A percentile compares a stretch with the other conserved stretches of the same genome.
Evolutionary conservation across 2,113 vertebrate genomes (phyloP).

Genomic region (Engystomops pustulosus): DNA sequence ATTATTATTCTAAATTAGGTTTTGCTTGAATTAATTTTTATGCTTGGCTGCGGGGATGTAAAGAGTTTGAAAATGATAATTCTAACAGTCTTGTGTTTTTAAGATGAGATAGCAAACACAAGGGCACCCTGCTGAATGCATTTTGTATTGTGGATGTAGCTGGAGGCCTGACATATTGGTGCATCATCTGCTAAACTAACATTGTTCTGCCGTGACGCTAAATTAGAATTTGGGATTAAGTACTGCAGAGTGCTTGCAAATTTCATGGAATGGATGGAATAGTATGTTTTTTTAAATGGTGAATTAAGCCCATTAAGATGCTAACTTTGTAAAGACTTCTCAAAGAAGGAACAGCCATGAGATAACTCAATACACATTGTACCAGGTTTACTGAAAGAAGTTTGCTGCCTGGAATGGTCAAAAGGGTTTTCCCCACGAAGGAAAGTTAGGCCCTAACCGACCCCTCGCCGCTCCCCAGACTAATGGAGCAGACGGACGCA

Average conservation of each 20-base stretch:
- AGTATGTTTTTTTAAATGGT: neutral
- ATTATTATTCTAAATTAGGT: constrained; percentile 78
- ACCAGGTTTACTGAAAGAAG: too few species aligned
- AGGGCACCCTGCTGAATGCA: constrained; percentile 47
- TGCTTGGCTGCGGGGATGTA: constrained; percentile 68
- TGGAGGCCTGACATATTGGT: constrained; percentile 52
- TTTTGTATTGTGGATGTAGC: constrained; percentile 60
- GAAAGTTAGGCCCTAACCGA: too few species aligned
- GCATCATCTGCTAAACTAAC: constrained; percentile 55
- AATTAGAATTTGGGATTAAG: constrained; percentile 60
- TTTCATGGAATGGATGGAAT: neutral
- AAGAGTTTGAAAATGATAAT: constrained; percentile 70
- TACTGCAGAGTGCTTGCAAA: constrained; percentile 4
- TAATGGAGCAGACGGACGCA: too few species aligned
- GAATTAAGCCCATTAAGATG: neutral
- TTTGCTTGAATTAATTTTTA: constrained; percentile 74
- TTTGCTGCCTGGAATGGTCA: too few species aligned
- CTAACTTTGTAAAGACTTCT: neutral
- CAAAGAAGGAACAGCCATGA: too few species aligned
- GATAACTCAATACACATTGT: too few species aligned
- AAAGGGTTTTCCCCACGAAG: too few species aligned
- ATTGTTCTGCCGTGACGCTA: constrained; percentile 41
- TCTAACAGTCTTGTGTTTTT: constrained; percentile 63
- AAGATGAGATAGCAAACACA: constrained; percentile 63
- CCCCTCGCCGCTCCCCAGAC: too few species aligned